Evolutionary conservation across 2,888 invertebrate genomes (phyloP).

Genomic region (Pristionchus arcanus): DNA sequence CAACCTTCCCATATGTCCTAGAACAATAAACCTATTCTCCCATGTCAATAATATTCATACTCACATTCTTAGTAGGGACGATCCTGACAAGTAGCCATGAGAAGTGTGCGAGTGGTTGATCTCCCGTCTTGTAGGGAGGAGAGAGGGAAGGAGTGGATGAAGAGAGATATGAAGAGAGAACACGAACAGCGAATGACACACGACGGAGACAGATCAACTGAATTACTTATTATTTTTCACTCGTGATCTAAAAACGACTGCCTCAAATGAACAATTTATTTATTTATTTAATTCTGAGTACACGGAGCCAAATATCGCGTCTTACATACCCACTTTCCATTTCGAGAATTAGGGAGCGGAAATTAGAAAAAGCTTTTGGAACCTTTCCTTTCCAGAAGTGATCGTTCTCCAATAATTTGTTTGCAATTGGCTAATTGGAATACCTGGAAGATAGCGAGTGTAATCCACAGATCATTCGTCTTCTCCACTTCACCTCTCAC

Average conservation of each 20-base stretch:
- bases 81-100: constrained; percentile 45
- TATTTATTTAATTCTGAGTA: too few species aligned
- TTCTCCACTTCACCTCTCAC: constrained; percentile 45
- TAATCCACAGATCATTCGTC: constrained; percentile 45
- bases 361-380: too few species aligned
- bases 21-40: neutral
- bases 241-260: neutral
- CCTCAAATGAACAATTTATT: too few species aligned
- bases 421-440: too few species aligned
- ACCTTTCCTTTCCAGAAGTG: too few species aligned
- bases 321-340: too few species aligned
- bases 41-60: neutral
- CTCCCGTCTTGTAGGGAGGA: constrained; percentile 12
- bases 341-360: too few species aligned
- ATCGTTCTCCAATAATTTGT: too few species aligned
- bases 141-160: neutral
- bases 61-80: constrained; percentile 50
- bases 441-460: constrained; percentile 47
- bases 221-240: neutral
- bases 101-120: constrained; percentile 37
- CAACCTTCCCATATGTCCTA: neutral
- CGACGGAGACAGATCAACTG: constrained; percentile 56
- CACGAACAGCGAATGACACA: constrained; percentile 30
- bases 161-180: constrained; percentile 29
- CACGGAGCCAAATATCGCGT: too few species aligned